Base-by-base conservation (phyloP, 2,888 invertebrate species). In the Chaitophorus viminalis region DNA sequence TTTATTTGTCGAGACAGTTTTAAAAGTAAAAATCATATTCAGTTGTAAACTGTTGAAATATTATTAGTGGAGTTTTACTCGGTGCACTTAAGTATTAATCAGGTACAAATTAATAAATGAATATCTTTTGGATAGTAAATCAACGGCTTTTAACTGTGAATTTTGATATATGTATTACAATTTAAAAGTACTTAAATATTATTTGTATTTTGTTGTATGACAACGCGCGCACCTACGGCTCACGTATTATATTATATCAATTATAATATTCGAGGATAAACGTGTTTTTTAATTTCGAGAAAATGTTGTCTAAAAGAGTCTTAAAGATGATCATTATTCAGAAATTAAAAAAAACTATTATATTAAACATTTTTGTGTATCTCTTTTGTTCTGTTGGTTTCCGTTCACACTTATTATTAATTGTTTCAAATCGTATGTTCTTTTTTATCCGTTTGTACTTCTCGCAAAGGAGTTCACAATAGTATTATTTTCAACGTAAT, bases 401-500 rank as follows among this genome's bases (percentile, higher is more conserved):
- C 36, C 36, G 5, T 74, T 46, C 52, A 18, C 54, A 18, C 74
- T 82, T 82, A 82, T 82, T 36, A 72, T 72, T 74, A 82, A 74
- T 82, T 54, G 72, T 74, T 82, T 54, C 54, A 14, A 54, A 72
- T 74, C 72, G 72, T 54, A n/a, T 54, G n/a, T n/a, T n/a, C n/a
- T 82, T 33, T 74, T 77, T 76, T 82, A 82, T 33, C 31, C 81
- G 70, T 54, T 82, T 75, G 25, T n/a, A 39, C 3, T 29, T 18
- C 46, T 18, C 52, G 29, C 82, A 72, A 82, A 52, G 5, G 33
- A 82, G 46, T 72, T 82, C 52, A 72, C 82, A 72, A 82, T 72
- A 54, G 52, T 72, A 72, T 82, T 82, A 82, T 72, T 82, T 72
- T 82, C 82, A 18, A 33, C 72, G 82, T 72, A 72, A 82, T 72